These are phyloP conservation scores for Monodelphis domestica DNA, from an alignment of 2,797 vertebrate species.

Conservation along the genomic window DNA sequence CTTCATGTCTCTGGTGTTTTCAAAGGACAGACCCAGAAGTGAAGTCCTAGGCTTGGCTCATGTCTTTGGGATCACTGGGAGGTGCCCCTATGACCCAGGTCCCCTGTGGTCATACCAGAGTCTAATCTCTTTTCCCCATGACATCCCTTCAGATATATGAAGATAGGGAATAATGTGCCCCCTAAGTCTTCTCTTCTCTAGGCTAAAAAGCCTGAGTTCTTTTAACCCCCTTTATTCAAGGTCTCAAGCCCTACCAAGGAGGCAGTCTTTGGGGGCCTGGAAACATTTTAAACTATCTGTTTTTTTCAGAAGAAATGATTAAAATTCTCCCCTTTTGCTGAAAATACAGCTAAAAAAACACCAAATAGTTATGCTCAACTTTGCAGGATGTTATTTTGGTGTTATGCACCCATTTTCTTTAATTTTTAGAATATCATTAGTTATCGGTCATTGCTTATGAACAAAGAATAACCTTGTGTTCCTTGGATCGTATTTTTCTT, in stretches of 20 bases:
- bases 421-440: background rate
- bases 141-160: background rate
- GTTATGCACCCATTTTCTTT: background rate
- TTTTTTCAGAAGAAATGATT: background rate
- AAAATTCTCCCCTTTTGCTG: background rate
- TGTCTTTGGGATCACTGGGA: background rate
- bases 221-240: background rate
- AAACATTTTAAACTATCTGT: background rate
- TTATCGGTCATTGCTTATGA: background rate
- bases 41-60: background rate
- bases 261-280: background rate
- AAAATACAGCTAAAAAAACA: background rate
- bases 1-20: background rate
- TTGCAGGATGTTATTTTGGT: background rate
- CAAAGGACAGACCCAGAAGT: slow-evolving; percentile 3
- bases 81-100: background rate
- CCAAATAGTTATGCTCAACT: background rate
- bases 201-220: background rate
- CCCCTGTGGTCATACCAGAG: background rate
- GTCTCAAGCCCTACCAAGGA: background rate
- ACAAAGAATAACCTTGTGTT: background rate
- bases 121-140: slow-evolving; percentile 3
- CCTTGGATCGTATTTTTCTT: background rate
- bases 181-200: background rate
- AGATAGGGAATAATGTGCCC: background rate